These are phyloP conservation scores for Tenebrio molitor DNA, from an alignment of 1,140 invertebrate species.

Conservation along the genomic window DNA sequence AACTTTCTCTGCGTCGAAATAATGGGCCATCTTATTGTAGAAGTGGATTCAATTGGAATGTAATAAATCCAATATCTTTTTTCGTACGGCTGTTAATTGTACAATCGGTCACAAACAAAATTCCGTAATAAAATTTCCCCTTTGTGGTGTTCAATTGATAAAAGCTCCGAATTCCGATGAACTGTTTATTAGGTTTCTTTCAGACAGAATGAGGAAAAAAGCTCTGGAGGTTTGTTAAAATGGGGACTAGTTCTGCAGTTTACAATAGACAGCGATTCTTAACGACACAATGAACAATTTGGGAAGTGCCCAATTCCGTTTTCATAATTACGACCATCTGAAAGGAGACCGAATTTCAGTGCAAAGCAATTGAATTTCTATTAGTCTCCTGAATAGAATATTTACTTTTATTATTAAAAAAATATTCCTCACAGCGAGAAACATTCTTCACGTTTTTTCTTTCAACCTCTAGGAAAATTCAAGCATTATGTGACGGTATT, in stretches of 20 bases:
- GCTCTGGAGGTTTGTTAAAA: constrained; percentile 1
- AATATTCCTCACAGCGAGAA: too few species aligned
- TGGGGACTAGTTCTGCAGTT: constrained; percentile 2
- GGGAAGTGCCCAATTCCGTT: not conserved
- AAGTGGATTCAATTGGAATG: not conserved
- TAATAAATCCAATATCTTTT: constrained; percentile 15
- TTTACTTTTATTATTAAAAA: too few species aligned
- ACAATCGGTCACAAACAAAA: constrained; percentile 10
- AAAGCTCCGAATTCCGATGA: constrained; percentile 31
- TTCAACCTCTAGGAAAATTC: too few species aligned
- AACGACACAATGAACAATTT: constrained; percentile 1
- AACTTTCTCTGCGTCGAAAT: too few species aligned
- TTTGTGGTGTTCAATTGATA: constrained; percentile 28
- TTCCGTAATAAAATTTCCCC: constrained; percentile 28
- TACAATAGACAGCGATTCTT: not conserved
- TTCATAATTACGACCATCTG: constrained; percentile 23
- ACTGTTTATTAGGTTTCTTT: constrained; percentile 40
- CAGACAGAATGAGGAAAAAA: constrained; percentile 19
- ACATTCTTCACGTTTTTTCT: too few species aligned
- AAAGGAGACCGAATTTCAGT: too few species aligned
- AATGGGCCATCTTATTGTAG: not conserved
- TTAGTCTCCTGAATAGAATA: too few species aligned
- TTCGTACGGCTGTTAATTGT: constrained; percentile 7
- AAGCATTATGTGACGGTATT: too few species aligned
- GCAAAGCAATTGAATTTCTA: too few species aligned